These are phyloP conservation scores for Watsonalla cultraria DNA, from an alignment of 2,888 invertebrate genomes.

Conservation along the genomic window DNA sequence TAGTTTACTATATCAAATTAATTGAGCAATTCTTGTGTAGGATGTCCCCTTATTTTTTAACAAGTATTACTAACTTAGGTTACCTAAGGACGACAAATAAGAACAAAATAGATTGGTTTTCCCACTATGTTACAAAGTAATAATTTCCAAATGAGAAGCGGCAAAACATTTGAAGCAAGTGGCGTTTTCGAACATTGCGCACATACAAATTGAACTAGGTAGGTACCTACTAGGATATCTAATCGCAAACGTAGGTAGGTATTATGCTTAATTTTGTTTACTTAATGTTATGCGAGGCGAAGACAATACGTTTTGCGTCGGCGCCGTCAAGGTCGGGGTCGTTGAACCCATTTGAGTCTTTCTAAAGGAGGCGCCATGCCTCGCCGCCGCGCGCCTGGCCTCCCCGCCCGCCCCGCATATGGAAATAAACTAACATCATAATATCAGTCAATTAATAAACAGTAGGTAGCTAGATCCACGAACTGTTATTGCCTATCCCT, in stretches of 20 bases:
- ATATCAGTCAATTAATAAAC: slow-evolving; percentile 17
- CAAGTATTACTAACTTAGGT: too few relatives aligned
- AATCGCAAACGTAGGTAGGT: not conserved
- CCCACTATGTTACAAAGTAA: too few relatives aligned
- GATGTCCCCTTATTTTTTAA: too few relatives aligned
- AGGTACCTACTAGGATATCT: not conserved
- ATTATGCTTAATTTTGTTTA: slow-evolving; percentile 34
- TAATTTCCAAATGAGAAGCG: too few relatives aligned
- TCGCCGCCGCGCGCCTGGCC: slow-evolving; percentile 16
- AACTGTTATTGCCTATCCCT: not conserved
- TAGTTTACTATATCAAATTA: too few relatives aligned
- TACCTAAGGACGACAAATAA: too few relatives aligned
- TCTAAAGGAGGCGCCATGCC: slow-evolving; percentile 42
- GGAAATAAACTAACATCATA: slow-evolving; percentile 36
- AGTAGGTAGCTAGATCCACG: slow-evolving; percentile 8
- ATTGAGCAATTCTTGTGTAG: too few relatives aligned
- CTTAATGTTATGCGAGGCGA: slow-evolving; percentile 26
- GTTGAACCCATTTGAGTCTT: slow-evolving; percentile 67
- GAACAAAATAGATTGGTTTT: too few relatives aligned
- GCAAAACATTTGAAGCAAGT: too few relatives aligned
- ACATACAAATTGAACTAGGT: slow-evolving; percentile 11
- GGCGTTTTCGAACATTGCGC: slow-evolving; percentile 8
- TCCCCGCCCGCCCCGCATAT: slow-evolving; percentile 23
- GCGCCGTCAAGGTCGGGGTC: slow-evolving; percentile 69
- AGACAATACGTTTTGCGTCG: slow-evolving; percentile 55